These are phyloP conservation scores for Anguilla japonica DNA, from an alignment of 2,113 vertebrate genomes.

Conservation along the genomic window DNA sequence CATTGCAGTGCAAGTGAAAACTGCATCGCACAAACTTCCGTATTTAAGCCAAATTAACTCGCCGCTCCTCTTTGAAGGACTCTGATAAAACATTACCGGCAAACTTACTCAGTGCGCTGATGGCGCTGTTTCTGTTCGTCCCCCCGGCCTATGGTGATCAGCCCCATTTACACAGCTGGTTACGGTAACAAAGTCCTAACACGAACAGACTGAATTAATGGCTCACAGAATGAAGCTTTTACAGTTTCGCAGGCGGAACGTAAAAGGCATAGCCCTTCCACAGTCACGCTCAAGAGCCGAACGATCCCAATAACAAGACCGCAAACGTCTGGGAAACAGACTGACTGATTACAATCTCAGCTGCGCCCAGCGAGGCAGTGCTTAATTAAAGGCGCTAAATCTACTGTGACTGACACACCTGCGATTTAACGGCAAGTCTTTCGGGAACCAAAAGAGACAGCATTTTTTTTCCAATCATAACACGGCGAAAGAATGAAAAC, in stretches of 20 bases:
- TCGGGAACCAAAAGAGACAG: too few species aligned
- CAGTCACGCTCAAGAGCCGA: neutral
- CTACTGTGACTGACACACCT: neutral
- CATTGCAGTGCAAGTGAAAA: neutral
- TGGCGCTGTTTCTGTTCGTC: neutral
- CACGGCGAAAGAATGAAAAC: too few species aligned
- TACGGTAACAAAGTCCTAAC: constrained; percentile 24
- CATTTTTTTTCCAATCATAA: too few species aligned
- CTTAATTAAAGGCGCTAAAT: neutral
- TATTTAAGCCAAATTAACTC: neutral
- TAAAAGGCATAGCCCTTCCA: neutral
- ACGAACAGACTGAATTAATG: constrained; percentile 61
- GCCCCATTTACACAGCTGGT: neutral
- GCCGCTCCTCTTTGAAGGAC: neutral
- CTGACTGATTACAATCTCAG: neutral
- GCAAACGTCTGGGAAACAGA: neutral
- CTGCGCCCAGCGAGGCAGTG: neutral
- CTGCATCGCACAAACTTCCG: neutral
- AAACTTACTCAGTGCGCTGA: neutral
- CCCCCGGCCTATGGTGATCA: neutral
- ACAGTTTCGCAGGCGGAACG: neutral
- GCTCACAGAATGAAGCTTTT: neutral
- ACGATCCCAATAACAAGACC: neutral
- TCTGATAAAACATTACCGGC: neutral
- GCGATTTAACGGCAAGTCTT: neutral